Base-by-base conservation (phyloP, 2,113 vertebrate genomes). In the Scomber japonicus region DNA sequence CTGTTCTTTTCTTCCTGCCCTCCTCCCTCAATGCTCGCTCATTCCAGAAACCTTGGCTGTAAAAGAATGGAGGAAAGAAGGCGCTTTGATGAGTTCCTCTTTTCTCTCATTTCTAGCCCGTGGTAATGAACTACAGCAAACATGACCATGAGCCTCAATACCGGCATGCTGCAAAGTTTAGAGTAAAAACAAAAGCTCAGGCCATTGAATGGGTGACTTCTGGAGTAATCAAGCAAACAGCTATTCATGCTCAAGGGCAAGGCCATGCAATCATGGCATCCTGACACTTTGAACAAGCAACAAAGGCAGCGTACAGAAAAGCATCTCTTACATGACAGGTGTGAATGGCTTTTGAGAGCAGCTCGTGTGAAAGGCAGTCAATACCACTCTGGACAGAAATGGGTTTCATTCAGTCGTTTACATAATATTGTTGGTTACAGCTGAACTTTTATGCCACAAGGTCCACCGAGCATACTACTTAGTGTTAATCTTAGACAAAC, bases 181-280 rank as follows among this genome's bases (percentile, higher is more conserved):
- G 3, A 54, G 49, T 19, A 45, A 78, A 87, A 67, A 69, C 40
- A 83, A 81, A 74, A 71, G 53, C 60, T 30, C 31, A 62, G 48
- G 54, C 44, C 31, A 51, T 0, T 86, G 59, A 82, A 80, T 72
- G 40, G 35, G 53, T 57, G 71, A 77, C 62, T 69, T 63, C 59
- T 74, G 63, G 65, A 73, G 60, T 73, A 73, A 80, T 86, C 50
- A 75, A 80, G 75, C 45, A 71, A 83, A 72, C 69, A 71, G 48
- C 81, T 63, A 77, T 80, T 84, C 55, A 82, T 31, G 7, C 27
- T 82, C 55, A 74, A 81, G 78, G 78, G n/a, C 83, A 81, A 85
- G 60, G 71, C 57, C 11, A 16, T 21, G 57, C 70, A 67, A 73
- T 79, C 71, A 64, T 6, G 12, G 31, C 65, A 75, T 66, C 71